Conservation (phyloP, 1,140 invertebrate species). For the Drosophila bocqueti region DNA sequence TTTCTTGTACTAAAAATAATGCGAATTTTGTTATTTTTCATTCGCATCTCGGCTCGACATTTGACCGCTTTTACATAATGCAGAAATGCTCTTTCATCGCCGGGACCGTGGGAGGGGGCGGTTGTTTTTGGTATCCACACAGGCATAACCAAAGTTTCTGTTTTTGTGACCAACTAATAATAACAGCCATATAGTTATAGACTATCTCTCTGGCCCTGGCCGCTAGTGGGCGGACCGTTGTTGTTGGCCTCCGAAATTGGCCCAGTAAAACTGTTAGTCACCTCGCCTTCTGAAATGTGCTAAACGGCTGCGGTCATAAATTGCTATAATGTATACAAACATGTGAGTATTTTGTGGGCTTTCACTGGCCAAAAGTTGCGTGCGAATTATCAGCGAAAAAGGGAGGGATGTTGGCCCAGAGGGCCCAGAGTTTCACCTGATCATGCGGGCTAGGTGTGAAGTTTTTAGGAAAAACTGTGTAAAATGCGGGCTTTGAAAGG, state of each 20-base stretch:
- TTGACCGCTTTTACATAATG: conserved; percentile 65
- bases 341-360: conserved; percentile 66
- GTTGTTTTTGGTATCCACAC: conserved; percentile 27
- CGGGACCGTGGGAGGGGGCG: conserved; percentile 15
- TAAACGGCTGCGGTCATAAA: conserved; percentile 69
- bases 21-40: conserved; percentile 52
- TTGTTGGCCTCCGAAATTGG: conserved; percentile 17
- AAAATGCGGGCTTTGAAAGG: conserved; percentile 18
- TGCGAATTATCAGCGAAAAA: conserved; percentile 52
- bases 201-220: conserved; percentile 1
- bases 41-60: conserved; percentile 29
- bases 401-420: conserved; percentile 17
- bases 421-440: conserved; percentile 34
- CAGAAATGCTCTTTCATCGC: conserved; percentile 4
- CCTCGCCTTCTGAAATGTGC: conserved; percentile 54
- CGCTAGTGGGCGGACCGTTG: conserved; percentile 42
- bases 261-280: conserved; percentile 27
- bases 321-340: conserved; percentile 50
- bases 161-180: conserved; percentile 43
- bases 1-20: conserved; percentile 45
- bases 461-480: conserved; percentile 11
- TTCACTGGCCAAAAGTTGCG: conserved; percentile 66
- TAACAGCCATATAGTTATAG: conserved; percentile 22
- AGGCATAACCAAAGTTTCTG: conserved; percentile 29
- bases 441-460: conserved; percentile 47